Percentiles rank a stretch among this genome's conserved stretches.
Conservation (phyloP, 2,888 invertebrate species). For the Philopedon plagiatum region DNA sequence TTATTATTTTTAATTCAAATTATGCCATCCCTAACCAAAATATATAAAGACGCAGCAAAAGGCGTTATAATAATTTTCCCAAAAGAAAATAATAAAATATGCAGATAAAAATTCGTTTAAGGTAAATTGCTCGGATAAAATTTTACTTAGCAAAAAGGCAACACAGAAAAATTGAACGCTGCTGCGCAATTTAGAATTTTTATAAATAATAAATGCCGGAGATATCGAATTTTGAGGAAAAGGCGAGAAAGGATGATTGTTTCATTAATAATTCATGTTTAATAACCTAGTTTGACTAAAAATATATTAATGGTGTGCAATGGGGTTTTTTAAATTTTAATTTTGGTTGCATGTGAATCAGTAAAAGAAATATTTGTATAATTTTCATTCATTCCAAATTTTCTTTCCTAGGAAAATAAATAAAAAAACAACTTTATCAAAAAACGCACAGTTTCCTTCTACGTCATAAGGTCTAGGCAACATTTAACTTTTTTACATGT, state of each 20-base stretch:
- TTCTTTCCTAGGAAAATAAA: too few relatives aligned
- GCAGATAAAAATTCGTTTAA: conserved; percentile 19
- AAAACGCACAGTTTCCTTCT: too few relatives aligned
- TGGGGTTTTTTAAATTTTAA: too few relatives aligned
- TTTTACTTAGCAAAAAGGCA: conserved; percentile 11
- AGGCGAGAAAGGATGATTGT: conserved; percentile 47
- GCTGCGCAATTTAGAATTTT: conserved; percentile 27
- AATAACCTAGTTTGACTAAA: conserved; percentile 40
- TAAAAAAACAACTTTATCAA: too few relatives aligned
- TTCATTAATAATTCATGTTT: conserved; percentile 46
- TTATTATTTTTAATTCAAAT: too few relatives aligned
- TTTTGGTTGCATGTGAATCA: too few relatives aligned
- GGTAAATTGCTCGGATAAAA: conserved; percentile 16
- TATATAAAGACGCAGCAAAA: too few relatives aligned
- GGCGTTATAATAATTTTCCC: not conserved
- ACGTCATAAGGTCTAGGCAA: too few relatives aligned
- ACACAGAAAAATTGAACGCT: conserved; percentile 20
- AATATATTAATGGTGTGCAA: conserved; percentile 7
- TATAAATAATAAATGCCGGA: conserved; percentile 41
- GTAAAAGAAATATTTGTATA: too few relatives aligned
- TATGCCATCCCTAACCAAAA: too few relatives aligned
- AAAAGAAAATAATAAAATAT: not conserved
- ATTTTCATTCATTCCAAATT: too few relatives aligned
- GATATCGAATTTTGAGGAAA: conserved; percentile 44
- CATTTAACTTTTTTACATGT: too few relatives aligned